Base-by-base conservation (phyloP, 1,140 invertebrate species). In the Maniola jurtina region DNA sequence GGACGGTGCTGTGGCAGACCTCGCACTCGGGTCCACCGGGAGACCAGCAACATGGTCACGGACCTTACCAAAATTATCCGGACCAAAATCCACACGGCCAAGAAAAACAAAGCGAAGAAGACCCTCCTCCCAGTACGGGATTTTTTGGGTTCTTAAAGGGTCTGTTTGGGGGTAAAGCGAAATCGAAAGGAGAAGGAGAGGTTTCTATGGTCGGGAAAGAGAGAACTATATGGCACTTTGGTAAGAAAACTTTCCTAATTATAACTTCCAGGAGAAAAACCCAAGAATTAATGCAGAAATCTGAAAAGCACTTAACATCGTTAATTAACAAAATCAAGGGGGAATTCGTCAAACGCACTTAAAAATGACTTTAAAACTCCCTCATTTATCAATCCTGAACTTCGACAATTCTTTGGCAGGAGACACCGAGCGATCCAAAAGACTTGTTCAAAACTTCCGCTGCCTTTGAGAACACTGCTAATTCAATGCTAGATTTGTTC, bases 331-430 rank as follows among this genome's bases (percentile, higher is more conserved):
- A 67, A 55, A 58, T 48, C 6, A 10, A 16, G 54, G 48, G 57
- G 66, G 70, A 71, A 81, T 86, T 88, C 82, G 86, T 89, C 84
- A 72, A 89, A 86, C 84, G 86, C 86, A 89, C 86, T 84, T 73
- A 70, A 57, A 50, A 42, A 57, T 58, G n/a, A n/a, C n/a, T 36
- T 16, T n/a, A n/a, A n/a, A n/a, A 5, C 14, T 25, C 16, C 11
- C 15, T 48, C 48, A 66, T 58, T 72, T 72, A 57, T 71, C 56
- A 69, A 74, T 60, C 62, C 15, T 65, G 56, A 66, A 64, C 72
- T 52, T 54, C 25, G 1, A 40, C 73, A 40, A 58, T 86, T 86
- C 76, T 80, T 87, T 75, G 76, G 74, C 86, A 89, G 86, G 86
- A 79, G 63, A 56, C 76, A 55, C 74, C 71, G 5, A 72, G 54